Conservation (phyloP, 2,113 vertebrate species). For the Emydocephalus ijimae region DNA sequence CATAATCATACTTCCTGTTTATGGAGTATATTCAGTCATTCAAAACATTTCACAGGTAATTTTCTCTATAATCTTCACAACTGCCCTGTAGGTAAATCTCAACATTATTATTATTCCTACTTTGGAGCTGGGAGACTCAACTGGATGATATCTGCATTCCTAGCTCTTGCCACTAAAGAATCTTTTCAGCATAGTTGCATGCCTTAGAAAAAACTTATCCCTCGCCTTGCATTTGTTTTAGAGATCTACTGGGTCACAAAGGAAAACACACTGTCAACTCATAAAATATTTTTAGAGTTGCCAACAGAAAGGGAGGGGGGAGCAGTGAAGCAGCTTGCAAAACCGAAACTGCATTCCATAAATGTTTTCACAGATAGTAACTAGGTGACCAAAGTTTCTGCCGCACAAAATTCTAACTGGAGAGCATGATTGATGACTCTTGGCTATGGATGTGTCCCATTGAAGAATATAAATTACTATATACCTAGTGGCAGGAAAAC, state of each 20-base stretch:
- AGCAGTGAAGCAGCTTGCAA: no score
- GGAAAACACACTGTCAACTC: background rate
- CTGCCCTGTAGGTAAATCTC: background rate
- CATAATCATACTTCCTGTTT: background rate
- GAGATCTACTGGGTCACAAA: background rate
- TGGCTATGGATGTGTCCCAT: no score
- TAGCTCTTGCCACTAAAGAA: background rate
- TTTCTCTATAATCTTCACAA: background rate
- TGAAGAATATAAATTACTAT: no score
- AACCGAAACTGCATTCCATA: no score
- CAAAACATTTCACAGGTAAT: background rate
- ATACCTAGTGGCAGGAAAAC: no score
- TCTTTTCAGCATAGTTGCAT: background rate
- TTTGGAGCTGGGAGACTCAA: background rate
- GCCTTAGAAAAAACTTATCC: background rate
- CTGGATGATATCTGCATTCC: background rate
- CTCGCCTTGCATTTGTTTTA: background rate
- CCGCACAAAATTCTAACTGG: no score
- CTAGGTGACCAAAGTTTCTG: no score
- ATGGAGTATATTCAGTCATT: background rate
- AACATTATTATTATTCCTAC: background rate
- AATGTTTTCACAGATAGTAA: no score
- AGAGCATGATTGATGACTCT: no score
- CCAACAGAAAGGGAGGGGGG: no score
- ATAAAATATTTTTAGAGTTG: no score